Evolutionary conservation across 2,113 vertebrate species (phyloP).

Genomic region (Alces alces): DNA sequence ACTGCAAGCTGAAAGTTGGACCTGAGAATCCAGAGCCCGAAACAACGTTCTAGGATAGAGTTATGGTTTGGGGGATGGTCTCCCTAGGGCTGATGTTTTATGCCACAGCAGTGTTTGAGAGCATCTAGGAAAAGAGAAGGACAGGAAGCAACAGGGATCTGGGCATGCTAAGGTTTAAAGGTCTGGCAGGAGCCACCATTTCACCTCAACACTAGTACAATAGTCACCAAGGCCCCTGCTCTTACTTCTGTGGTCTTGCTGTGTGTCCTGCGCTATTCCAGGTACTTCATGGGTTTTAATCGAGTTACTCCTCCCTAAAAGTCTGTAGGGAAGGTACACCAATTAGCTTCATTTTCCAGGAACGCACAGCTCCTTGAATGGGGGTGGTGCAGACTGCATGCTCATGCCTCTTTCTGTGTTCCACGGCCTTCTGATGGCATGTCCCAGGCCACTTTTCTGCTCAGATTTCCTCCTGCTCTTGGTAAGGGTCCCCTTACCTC

Average conservation of each 20-base stretch:
- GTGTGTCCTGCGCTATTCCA: background rate
- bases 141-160: no score
- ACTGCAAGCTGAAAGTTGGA: background rate
- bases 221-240: background rate
- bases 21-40: background rate
- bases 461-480: background rate
- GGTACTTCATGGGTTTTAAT: background rate
- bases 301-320: background rate
- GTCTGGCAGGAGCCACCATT: background rate
- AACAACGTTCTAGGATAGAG: background rate
- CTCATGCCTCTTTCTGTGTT: no score
- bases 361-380: background rate
- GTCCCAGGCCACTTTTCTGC: background rate
- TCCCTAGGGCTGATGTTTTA: background rate
- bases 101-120: background rate
- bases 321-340: background rate
- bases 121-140: background rate
- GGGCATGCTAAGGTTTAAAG: background rate
- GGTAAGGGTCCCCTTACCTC: background rate
- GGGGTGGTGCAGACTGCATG: background rate
- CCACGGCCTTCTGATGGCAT: background rate
- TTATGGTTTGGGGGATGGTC: background rate
- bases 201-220: rapidly evolving
- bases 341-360: background rate
- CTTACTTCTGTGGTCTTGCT: no score